Evolutionary conservation across 2,888 invertebrate species (phyloP), one percentile per base, ranked within the genome.

Genomic region (Cheilosia vernalis): DNA sequence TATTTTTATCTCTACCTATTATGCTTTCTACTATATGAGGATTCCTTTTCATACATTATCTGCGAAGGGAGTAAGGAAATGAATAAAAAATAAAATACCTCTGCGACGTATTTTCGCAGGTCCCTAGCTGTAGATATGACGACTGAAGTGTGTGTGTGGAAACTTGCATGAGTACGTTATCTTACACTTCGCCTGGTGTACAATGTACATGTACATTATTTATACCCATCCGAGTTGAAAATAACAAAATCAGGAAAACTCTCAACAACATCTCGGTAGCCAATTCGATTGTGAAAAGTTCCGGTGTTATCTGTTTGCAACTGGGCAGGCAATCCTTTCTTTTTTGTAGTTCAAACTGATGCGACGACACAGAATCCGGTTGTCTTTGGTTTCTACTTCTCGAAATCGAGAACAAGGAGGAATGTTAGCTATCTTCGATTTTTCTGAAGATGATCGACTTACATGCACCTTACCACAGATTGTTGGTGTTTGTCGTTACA

Each of bases 201-300:
- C 2, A 33, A 6, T 24, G 6, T 53, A 15, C 53, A 64, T n/a
- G n/a, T n/a, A n/a, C n/a, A n/a, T n/a, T n/a, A n/a, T 2, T 15
- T n/a, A 56, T 33, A 69, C 0, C 51, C 19, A 24, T 17, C 10
- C 21, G 58, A 19, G 64, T 58, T 55, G 64, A 55, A 44, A 9
- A 60, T 64, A 73, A 78, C 47, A 55, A 58, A 15, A 51, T 64
- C 33, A 74, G 61, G 24, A 19, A 60, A 49, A 53, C 40, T 37
- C 60, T 66, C 72, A 63, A 64, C 30, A 67, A 47, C 64, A 66
- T 72, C 76, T 61, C 70, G 44, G 56, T 63, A 81, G 70, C 72
- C 76, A 85, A 85, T 77, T 81, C 81, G 53, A 85, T 81, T 85
- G 85, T 30, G 60, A 53, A 72, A 72, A 69, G 69, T 84, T 79